Conservation (phyloP, 2,888 invertebrate species). For the Arge pagana region DNA sequence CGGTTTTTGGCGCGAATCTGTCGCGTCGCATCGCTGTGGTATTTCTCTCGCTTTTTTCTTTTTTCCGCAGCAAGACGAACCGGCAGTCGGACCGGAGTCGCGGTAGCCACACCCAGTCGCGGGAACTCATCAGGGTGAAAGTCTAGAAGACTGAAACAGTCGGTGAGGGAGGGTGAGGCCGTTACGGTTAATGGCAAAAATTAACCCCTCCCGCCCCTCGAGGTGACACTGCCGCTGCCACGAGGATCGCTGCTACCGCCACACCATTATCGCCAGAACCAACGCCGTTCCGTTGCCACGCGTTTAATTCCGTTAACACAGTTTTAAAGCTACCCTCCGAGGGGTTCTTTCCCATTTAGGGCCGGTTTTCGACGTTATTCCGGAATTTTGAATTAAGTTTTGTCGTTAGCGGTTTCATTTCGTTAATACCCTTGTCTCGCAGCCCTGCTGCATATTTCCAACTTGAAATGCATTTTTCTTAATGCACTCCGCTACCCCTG, state of each 20-base stretch:
- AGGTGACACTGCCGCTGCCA: no score
- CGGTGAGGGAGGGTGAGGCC: constrained; percentile 26
- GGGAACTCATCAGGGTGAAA: constrained; percentile 41
- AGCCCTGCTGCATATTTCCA: no score
- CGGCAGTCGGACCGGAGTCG: no score
- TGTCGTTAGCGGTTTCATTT: constrained; percentile 25
- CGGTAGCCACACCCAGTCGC: neutral
- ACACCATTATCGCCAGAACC: no score
- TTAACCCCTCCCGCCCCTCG: constrained; percentile 24
- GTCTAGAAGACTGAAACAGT: constrained; percentile 32
- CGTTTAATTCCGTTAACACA: constrained; percentile 31
- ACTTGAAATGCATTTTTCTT: constrained; percentile 4
- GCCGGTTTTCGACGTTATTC: constrained; percentile 9
- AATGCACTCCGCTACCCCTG: neutral
- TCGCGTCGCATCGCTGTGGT: no score
- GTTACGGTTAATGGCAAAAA: constrained; percentile 32
- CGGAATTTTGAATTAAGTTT: constrained; percentile 24
- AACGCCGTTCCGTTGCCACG: constrained; percentile 15
- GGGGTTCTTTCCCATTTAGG: constrained; percentile 23
- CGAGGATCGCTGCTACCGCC: no score
- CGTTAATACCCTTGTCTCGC: constrained; percentile 22
- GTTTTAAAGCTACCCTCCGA: constrained; percentile 24
- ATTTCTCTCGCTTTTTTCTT: no score
- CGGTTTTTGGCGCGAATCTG: no score
- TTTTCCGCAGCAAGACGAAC: no score